These are phyloP conservation scores for Tetropium fuscum DNA, from an alignment of 2,888 invertebrate genomes.

Conservation along the genomic window DNA sequence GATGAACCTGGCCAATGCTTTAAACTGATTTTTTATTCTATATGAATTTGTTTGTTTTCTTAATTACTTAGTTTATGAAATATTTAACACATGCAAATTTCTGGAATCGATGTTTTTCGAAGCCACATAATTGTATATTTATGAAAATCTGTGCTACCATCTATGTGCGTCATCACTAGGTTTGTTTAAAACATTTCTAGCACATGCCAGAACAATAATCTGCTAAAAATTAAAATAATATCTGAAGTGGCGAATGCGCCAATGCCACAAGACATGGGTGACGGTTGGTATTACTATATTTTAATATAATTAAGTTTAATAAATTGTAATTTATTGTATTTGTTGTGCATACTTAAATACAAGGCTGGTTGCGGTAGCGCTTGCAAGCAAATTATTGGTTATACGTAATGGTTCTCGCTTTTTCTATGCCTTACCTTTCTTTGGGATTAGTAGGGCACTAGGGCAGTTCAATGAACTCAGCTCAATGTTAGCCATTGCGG, in stretches of 20 bases:
- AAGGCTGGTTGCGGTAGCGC: no score
- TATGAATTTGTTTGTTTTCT: slow-evolving; percentile 16
- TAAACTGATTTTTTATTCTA: slow-evolving; percentile 12
- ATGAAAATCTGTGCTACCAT: background rate
- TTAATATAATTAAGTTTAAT: no score
- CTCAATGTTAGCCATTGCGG: slow-evolving; percentile 42
- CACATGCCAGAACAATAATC: background rate
- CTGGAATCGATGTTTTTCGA: slow-evolving; percentile 5
- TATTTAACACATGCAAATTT: slow-evolving; percentile 21
- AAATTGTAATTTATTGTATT: no score
- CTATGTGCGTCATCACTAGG: background rate
- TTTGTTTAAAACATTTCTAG: background rate
- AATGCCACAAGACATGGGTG: no score
- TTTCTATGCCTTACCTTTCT: slow-evolving; percentile 58
- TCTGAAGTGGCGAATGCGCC: slow-evolving; percentile 1
- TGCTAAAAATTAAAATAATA: no score
- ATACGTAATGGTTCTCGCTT: slow-evolving; percentile 49
- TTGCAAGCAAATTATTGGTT: slow-evolving; percentile 8
- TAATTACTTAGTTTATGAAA: slow-evolving; percentile 19
- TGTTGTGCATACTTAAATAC: no score
- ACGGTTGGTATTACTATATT: no score
- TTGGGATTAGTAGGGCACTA: slow-evolving; percentile 65
- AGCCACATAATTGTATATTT: slow-evolving; percentile 1
- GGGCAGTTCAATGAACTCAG: slow-evolving; percentile 65
- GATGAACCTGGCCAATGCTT: slow-evolving; percentile 22